Evolutionary conservation across 2,113 vertebrate genomes (phyloP), one percentile per base, ranked within the genome.

Genomic region (Elephas maximus): DNA sequence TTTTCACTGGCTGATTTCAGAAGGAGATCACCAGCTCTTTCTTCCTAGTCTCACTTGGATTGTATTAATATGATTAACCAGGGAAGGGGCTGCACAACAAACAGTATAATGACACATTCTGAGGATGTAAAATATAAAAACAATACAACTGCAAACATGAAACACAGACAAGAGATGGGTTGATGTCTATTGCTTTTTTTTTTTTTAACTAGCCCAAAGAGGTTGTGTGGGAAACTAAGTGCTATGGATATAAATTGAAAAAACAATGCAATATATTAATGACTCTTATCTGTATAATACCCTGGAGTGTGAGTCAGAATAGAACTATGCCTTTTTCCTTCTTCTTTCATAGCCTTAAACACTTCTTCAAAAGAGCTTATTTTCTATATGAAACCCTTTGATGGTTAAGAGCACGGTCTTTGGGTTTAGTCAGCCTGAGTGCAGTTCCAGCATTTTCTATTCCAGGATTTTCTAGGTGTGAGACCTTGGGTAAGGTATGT

Each of bases 391-490:
- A 53, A 84, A 73, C 2, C 21, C 4, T 84, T 63, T 78, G 78
- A 77, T 37, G 71, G 53, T 33, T 77, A 73, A 83, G 69, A 62
- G 44, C 33, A 91, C 45, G n/a, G 28, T 83, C 60, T 71, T 62
- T 60, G 62, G 26, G 88, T 51, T 83, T 28, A 84, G 67, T 69
- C 62, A 62, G 48, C 33, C 37, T 30, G 15, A 88, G 37, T 88
- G 37, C 24, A 88, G 57, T 69, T 88, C 15, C 17, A 76, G 57
- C 45, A 62, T 80, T 88, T 78, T 82, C 18, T 89, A 44, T 76
- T 82, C 57, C 28, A 33, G 79, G 18, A 95, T 73, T 67, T 96
- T 86, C 37, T 44, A 41, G 67, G 82, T 23, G 17, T 91, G 82
- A 62, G 24, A 77, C 20, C 48, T n/a, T 88, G 41, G 60, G 77